These are phyloP conservation scores for Okapia johnstoni DNA, from an alignment of 2,113 vertebrate genomes.

Conservation along the genomic window DNA sequence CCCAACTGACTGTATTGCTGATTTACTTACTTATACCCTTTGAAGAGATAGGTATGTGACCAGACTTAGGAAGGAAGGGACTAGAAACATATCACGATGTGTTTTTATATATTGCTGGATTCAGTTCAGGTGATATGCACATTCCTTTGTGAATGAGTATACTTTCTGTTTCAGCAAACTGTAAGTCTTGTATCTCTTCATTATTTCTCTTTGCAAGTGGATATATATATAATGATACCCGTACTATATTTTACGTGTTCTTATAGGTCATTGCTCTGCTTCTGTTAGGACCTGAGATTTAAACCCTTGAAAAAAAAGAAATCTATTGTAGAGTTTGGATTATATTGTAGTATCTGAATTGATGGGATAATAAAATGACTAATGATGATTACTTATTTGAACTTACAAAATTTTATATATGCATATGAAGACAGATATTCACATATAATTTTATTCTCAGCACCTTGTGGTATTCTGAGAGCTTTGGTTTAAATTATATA, in stretches of 20 bases:
- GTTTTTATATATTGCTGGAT: neutral
- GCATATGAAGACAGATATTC: neutral
- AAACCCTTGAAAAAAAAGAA: neutral
- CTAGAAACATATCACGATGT: neutral
- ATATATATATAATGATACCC: neutral
- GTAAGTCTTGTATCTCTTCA: neutral
- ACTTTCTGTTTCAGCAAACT: neutral
- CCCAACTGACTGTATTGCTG: neutral
- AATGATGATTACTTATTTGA: constrained; percentile 23
- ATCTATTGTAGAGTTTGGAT: neutral
- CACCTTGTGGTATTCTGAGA: neutral
- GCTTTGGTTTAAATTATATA: constrained; percentile 12
- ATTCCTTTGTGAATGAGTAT: neutral
- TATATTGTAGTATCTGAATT: constrained; percentile 10
- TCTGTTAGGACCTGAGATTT: neutral
- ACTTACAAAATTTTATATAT: constrained; percentile 21
- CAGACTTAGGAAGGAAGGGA: neutral
- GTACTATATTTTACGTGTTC: neutral
- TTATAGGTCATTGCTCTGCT: neutral
- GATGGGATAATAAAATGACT: neutral
- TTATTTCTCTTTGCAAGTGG: neutral
- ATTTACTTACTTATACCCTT: neutral
- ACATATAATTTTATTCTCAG: constrained; percentile 27
- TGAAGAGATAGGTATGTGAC: neutral
- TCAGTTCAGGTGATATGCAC: neutral